Percentiles rank a stretch among this genome's conserved stretches.
phyloP scores from a whole-genome alignment of 1,140 invertebrate species.

The Bradysia coprophila region DNA sequence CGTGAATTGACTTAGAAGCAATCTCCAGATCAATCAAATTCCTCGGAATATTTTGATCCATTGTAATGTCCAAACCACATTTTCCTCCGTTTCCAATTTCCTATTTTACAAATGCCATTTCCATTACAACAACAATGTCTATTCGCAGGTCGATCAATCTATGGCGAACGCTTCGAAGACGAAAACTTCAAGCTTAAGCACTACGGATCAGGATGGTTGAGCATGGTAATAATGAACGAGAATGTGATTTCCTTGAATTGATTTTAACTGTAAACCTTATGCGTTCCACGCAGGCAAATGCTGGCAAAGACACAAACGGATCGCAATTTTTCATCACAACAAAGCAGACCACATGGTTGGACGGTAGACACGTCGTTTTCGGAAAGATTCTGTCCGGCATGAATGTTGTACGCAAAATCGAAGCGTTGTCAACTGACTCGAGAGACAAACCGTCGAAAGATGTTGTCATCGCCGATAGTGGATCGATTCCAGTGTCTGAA shows the following conservation, averaged over 20 bases:
- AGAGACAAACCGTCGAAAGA: slow-evolving; percentile 63
- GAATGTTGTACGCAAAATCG: slow-evolving; percentile 74
- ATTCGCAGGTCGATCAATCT: slow-evolving; percentile 87
- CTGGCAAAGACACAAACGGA: slow-evolving; percentile 92
- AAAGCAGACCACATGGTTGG: slow-evolving; percentile 83
- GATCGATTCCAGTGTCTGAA: slow-evolving; percentile 44
- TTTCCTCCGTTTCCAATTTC: too few species aligned
- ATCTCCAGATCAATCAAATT: too few species aligned
- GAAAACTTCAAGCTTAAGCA: slow-evolving; percentile 98
- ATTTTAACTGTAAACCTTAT: too few species aligned
- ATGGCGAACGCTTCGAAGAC: slow-evolving; percentile 82
- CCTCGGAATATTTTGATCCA: too few species aligned
- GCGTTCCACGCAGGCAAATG: too few species aligned
- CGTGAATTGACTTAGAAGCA: too few species aligned
- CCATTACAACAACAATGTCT: too few species aligned
- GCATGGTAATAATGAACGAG: too few species aligned
- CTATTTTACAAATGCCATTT: too few species aligned
- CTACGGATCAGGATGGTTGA: slow-evolving; percentile 89
- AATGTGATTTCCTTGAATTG: too few species aligned
- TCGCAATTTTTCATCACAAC: slow-evolving; percentile 97
- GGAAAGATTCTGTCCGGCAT: slow-evolving; percentile 50
- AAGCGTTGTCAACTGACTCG: slow-evolving; percentile 48
- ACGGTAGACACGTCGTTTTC: slow-evolving; percentile 94
- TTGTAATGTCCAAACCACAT: too few species aligned
- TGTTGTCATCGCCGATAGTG: slow-evolving; percentile 58